Percentiles rank a stretch among this genome's conserved stretches.
Evolutionary conservation across 2,797 vertebrate species (phyloP).

Genomic region (Buceros bicornis): DNA sequence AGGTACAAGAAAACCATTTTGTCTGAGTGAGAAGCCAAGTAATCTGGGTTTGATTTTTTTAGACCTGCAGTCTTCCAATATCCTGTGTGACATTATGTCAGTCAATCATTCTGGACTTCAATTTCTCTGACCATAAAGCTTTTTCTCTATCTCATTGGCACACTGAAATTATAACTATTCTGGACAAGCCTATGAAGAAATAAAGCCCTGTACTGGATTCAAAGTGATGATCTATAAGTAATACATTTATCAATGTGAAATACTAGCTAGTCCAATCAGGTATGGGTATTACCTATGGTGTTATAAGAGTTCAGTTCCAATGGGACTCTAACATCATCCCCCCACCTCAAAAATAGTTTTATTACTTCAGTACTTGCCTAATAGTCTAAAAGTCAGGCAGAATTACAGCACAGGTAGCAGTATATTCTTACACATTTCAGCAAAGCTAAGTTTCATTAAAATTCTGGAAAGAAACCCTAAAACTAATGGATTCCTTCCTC

Average conservation of each 20-base stretch:
- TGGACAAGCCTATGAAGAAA: neutral
- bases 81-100: neutral
- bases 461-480: slow-evolving; percentile 56
- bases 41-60: neutral
- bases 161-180: neutral
- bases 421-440: slow-evolving; percentile 27
- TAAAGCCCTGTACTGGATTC: neutral
- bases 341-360: neutral
- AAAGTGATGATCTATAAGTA: neutral
- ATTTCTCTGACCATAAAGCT: neutral
- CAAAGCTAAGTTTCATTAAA: slow-evolving; percentile 7
- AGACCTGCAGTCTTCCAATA: neutral
- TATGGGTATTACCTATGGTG: neutral
- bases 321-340: neutral
- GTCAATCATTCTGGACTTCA: neutral
- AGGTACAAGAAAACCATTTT: neutral
- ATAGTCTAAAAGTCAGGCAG: neutral
- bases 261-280: neutral
- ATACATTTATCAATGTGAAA: neutral
- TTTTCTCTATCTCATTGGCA: neutral
- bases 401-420: slow-evolving; percentile 10
- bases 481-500: slow-evolving; percentile 66
- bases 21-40: neutral
- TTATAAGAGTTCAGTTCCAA: neutral
- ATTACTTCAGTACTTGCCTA: neutral